Evolutionary conservation across 2,888 invertebrate species (phyloP), one percentile per base, ranked within the genome.

Genomic region (Phyto melanocephala): DNA sequence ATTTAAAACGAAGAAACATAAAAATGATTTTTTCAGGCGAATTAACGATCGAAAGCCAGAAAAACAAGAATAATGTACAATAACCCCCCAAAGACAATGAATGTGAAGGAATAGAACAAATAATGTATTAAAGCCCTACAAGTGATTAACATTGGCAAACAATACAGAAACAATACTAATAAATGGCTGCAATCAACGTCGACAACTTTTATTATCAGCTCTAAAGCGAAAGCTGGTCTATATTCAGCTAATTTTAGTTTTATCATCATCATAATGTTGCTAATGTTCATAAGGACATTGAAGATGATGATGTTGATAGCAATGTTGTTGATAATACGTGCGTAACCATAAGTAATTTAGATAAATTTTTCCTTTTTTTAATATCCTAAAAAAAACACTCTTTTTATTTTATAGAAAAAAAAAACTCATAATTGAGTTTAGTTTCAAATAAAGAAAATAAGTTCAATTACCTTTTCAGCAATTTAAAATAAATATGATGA

Each of bases 291-390:
- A 22, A 54, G 42, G 15, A 28, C 35, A 13, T 47, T 52, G n/a
- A 42, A 42, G 15, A 20, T 45, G 17, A 54, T 52, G n/a, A 40
- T 56, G 24, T 15, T 72, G 68, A 40, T 37, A 40, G 62, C 63
- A 68, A 22, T 71, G 62, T 63, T 71, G 74, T 28, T 71, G 60
- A 67, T 75, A 82, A 71, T 75, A 88, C 88, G 88, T 88, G 87
- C 87, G 86, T 87, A 88, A 87, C 88, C 88, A 87, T 87, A 87
- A 88, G 88, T 86, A 88, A 87, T 88, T 88, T 87, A 87, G 87
- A 85, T 87, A 87, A 87, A 87, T 87, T 22, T 28, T 15, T 60
- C 45, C 22, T 42, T 8, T 20, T 45, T 47, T 58, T 42, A 45
- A 2, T 11, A 37, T 87, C 85, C 82, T 83, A 83, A 85, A 85